Percentiles rank a stretch among this genome's conserved stretches.
Evolutionary conservation across 2,797 vertebrate species (phyloP).

Genomic region (Chromis chromis): DNA sequence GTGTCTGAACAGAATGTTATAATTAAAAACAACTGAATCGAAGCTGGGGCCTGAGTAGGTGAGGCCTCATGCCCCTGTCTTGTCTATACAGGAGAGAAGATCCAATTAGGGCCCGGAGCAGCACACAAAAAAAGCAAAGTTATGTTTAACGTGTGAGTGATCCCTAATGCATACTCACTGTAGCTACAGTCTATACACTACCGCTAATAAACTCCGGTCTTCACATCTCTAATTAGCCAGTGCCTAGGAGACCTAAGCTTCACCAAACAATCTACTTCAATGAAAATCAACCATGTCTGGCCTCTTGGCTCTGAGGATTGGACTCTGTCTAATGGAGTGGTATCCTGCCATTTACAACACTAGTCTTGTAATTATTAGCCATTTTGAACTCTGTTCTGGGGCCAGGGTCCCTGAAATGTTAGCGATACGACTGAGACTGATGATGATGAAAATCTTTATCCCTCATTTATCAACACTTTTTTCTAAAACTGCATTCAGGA

Average conservation of each 20-base stretch:
- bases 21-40: constrained; percentile 39
- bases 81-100: constrained; percentile 32
- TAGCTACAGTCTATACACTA: constrained; percentile 45
- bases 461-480: too few relatives aligned
- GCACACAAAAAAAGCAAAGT: background rate
- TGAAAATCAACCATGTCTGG: constrained; percentile 51
- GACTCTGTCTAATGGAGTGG: constrained; percentile 44
- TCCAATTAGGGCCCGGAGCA: constrained; percentile 51
- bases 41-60: constrained; percentile 7
- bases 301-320: constrained; percentile 46
- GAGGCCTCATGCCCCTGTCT: constrained; percentile 13
- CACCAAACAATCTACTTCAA: constrained; percentile 56
- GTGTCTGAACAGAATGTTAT: constrained; percentile 12
- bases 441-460: too few relatives aligned
- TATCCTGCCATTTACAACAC: constrained; percentile 48
- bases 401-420: background rate
- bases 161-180: constrained; percentile 52
- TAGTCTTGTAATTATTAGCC: constrained; percentile 51
- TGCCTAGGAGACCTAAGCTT: constrained; percentile 60
- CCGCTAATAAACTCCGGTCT: constrained; percentile 63
- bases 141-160: constrained; percentile 52
- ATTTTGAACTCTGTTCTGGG: constrained; percentile 18
- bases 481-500: too few relatives aligned
- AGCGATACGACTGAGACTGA: background rate
- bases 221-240: constrained; percentile 62